A percentile compares a stretch with the other conserved stretches of the same genome.
Evolutionary conservation across 2,113 vertebrate species (phyloP).

Genomic region (Poeciliopsis retropinna): DNA sequence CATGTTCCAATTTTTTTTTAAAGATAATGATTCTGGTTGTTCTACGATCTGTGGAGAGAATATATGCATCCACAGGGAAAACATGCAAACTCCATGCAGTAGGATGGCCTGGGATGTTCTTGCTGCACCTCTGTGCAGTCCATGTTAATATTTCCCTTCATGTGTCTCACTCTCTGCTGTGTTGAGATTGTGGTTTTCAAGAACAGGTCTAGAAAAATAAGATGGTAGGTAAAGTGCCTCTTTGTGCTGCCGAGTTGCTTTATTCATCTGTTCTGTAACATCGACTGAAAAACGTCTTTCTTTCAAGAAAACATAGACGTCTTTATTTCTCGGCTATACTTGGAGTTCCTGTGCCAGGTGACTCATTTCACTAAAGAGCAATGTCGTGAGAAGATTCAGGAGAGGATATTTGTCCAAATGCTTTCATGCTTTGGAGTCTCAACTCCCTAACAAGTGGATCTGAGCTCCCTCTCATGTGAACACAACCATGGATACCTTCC

Average conservation of each 20-base stretch:
- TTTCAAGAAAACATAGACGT: too few species aligned
- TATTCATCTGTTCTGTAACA: slow-evolving; percentile 1
- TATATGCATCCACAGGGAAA: too few species aligned
- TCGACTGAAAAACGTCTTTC: too few species aligned
- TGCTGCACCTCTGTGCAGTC: background rate
- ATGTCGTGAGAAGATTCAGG: background rate
- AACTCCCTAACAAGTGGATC: slow-evolving; percentile 7
- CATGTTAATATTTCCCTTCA: slow-evolving; percentile 32
- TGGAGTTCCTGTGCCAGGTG: too few species aligned
- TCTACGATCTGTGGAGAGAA: too few species aligned
- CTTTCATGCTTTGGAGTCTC: slow-evolving; percentile 13
- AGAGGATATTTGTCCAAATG: background rate
- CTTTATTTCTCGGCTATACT: too few species aligned
- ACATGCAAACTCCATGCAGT: too few species aligned
- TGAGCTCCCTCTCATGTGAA: slow-evolving; percentile 33
- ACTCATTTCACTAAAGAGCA: background rate
- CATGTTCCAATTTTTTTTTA: too few species aligned
- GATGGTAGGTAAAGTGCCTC: slow-evolving; percentile 7
- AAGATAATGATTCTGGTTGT: too few species aligned
- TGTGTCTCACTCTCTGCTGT: slow-evolving; percentile 35
- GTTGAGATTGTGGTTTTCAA: slow-evolving; percentile 23
- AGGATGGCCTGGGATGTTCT: too few species aligned
- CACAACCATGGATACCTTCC: slow-evolving; percentile 33
- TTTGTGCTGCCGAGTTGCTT: background rate
- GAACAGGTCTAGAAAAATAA: slow-evolving; percentile 3